Evolutionary conservation across 2,797 vertebrate species (phyloP), one percentile per base, ranked within the genome.

Genomic region (Danio jaintianensis): DNA sequence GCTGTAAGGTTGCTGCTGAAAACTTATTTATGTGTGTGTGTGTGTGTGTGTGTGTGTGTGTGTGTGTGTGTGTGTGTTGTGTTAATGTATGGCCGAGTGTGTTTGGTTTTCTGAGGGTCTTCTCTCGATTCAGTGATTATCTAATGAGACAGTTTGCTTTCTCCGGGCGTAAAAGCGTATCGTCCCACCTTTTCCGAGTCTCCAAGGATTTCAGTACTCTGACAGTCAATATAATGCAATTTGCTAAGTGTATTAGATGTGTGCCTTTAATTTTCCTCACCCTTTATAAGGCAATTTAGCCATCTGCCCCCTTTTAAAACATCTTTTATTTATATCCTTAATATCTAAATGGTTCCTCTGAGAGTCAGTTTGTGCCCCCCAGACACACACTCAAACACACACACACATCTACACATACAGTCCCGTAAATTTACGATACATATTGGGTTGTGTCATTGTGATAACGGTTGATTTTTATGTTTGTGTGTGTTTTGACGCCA

Each of bases 241-340:
- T 85, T 89, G 90, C 90, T 90, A 92, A 88, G 79, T 53, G 43
- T 89, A 90, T 91, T 88, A 89, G 84, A 82, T 86, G 88, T 89
- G 86, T 87, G 81, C 87, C 82, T 91, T 92, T 92, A 86, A 92
- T 90, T 89, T 85, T 47, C 0, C 55, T 76, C 63, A 72, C 82
- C 85, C 53, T 90, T 90, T 80, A 87, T 82, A 76, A 62, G 58
- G 10, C 11, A 64, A 62, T 68, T 82, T 81, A 62, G 81, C 83
- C 88, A 85, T 88, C 89, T 88, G 88, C 81, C 69, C 29, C 89
- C 85, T 16, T 83, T 82, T 88, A 89, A 72, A 70, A 56, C 87
- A 93, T 94, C 45, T 85, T 93, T 94, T 92, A 94, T 95, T 93
- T 87, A 94, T 91, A 82, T 71, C 85, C 90, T 74, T 61, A 86